These are phyloP conservation scores for Scylla paramamosain DNA, from an alignment of 1,140 invertebrate genomes.

Conservation along the genomic window DNA sequence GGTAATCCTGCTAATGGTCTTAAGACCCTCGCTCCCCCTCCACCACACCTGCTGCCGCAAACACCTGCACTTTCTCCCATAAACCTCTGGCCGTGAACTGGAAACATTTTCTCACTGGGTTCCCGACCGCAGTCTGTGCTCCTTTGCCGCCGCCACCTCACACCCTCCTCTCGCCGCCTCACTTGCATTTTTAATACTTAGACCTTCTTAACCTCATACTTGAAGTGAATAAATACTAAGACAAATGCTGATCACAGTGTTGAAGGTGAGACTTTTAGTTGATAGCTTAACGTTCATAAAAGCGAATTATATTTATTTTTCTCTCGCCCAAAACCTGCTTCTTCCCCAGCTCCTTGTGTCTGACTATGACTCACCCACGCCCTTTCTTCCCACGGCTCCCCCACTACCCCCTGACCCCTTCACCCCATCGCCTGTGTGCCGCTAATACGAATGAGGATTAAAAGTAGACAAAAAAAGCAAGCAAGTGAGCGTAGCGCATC, in stretches of 20 bases:
- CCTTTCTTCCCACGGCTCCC: background rate
- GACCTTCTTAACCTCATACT: background rate
- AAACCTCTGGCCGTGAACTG: background rate
- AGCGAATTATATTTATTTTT: background rate
- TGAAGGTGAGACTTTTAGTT: too few species aligned
- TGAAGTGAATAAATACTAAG: background rate
- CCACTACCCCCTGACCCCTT: background rate
- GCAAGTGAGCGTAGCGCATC: background rate
- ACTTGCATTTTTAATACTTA: background rate
- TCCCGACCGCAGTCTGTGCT: too few species aligned
- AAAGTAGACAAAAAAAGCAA: background rate
- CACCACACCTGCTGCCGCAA: background rate
- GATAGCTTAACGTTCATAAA: background rate
- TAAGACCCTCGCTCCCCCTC: background rate
- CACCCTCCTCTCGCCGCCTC: background rate
- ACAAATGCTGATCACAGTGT: background rate
- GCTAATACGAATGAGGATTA: background rate
- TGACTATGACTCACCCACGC: background rate
- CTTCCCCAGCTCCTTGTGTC: background rate
- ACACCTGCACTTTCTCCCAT: background rate
- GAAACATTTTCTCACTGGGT: background rate
- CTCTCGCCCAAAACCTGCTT: background rate
- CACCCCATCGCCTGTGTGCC: background rate
- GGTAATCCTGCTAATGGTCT: background rate
- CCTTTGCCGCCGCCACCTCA: too few species aligned